Conservation (phyloP, 2,888 invertebrate species). For the Rhagonycha fulva region DNA sequence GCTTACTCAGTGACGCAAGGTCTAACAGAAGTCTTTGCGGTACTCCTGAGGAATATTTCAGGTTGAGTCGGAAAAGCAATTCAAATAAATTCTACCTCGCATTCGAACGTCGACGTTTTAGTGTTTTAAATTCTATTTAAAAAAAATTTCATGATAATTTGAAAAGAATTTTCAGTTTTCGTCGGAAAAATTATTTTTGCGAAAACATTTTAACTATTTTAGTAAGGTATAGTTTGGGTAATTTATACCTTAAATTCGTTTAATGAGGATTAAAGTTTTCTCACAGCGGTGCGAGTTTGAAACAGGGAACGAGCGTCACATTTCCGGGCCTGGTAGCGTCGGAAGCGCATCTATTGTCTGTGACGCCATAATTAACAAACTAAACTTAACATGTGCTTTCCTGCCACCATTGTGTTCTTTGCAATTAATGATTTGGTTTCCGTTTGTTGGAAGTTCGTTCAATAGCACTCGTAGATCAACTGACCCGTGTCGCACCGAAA, state of each 20-base stretch:
- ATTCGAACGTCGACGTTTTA: neutral
- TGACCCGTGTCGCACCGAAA: constrained; percentile 48
- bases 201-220: neutral
- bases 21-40: neutral
- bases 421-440: constrained; percentile 56
- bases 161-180: neutral
- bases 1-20: neutral
- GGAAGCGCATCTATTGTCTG: constrained; percentile 55
- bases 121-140: neutral
- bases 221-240: constrained; percentile 3
- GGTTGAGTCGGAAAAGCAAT: neutral
- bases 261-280: constrained; percentile 40
- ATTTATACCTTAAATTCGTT: constrained; percentile 19
- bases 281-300: constrained; percentile 45
- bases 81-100: neutral
- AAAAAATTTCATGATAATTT: neutral
- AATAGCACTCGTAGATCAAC: constrained; percentile 53
- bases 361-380: constrained; percentile 59
- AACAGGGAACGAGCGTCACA: constrained; percentile 49
- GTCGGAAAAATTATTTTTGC: neutral
- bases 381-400: constrained; percentile 62
- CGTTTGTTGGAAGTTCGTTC: constrained; percentile 46
- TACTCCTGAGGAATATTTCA: neutral
- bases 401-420: constrained; percentile 57
- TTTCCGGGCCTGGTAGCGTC: constrained; percentile 52